Conservation (phyloP, 92 coral and sea anemone genomes). For the Meandrina meandrites region DNA sequence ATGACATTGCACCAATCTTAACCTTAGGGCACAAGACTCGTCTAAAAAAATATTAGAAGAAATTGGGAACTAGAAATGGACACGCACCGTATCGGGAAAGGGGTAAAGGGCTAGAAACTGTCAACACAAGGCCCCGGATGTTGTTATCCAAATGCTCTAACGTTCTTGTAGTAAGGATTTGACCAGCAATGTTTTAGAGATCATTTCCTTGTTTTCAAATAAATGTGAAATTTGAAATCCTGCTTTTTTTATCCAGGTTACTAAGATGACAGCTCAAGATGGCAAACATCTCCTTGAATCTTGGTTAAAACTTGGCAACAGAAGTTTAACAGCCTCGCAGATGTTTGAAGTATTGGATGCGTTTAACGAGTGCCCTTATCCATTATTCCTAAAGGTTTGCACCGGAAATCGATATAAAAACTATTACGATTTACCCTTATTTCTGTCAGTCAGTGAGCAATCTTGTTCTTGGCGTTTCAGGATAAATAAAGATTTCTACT, state of each 20-base stretch:
- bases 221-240: not conserved
- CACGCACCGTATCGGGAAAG: too few species aligned
- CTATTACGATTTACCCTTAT: too few species aligned
- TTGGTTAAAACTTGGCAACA: conserved; percentile 33
- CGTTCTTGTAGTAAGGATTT: too few species aligned
- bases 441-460: too few species aligned
- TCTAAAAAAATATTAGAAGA: not conserved
- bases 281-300: conserved; percentile 31
- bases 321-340: conserved; percentile 44
- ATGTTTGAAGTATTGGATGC: conserved; percentile 41
- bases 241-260: not conserved
- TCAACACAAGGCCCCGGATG: too few species aligned
- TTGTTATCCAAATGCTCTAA: too few species aligned
- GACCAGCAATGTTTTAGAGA: too few species aligned
- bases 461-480: too few species aligned
- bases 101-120: too few species aligned
- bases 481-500: too few species aligned
- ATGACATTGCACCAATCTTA: not conserved
- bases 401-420: not conserved
- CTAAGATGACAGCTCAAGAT: conserved; percentile 26
- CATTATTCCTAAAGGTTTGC: conserved; percentile 46
- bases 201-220: not conserved
- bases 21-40: not conserved
- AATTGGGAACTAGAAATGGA: too few species aligned
- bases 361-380: conserved; percentile 50